These are phyloP conservation scores for Actinia equina DNA, from an alignment of 64 coral and sea anemone species.

Conservation along the genomic window DNA sequence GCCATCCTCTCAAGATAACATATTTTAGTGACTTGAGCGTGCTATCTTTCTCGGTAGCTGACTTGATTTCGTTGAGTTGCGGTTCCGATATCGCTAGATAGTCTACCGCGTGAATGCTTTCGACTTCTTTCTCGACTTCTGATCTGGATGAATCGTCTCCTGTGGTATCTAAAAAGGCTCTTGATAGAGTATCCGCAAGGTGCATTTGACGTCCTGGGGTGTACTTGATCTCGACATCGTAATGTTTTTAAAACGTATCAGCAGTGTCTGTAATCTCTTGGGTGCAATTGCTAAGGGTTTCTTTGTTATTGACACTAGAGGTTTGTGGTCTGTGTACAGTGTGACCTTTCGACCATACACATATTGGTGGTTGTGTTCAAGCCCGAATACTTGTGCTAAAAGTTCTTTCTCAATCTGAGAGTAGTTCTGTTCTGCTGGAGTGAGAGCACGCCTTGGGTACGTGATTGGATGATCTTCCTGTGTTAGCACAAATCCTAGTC, in stretches of 20 bases:
- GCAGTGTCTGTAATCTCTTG: slow-evolving; percentile 22
- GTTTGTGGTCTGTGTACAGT: slow-evolving; percentile 19
- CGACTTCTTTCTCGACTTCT: too few species aligned
- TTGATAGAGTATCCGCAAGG: slow-evolving; percentile 29
- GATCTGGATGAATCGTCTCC: too few species aligned
- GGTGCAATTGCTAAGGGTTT: slow-evolving; percentile 30
- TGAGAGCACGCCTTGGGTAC: slow-evolving; percentile 18
- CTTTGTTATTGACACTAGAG: slow-evolving; percentile 23
- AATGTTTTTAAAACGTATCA: neutral
- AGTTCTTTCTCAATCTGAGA: slow-evolving; percentile 36
- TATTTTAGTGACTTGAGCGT: too few species aligned
- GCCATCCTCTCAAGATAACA: too few species aligned
- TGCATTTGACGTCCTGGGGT: slow-evolving; percentile 22
- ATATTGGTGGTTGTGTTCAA: slow-evolving; percentile 41
- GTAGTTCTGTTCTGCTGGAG: slow-evolving; percentile 1
- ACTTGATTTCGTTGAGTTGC: too few species aligned
- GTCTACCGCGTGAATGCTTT: too few species aligned
- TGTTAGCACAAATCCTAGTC: slow-evolving; percentile 36
- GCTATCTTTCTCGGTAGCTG: too few species aligned
- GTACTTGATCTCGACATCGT: slow-evolving; percentile 20
- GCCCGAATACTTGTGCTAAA: slow-evolving; percentile 37
- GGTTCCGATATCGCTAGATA: too few species aligned
- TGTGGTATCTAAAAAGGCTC: slow-evolving; percentile 4
- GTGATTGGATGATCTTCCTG: slow-evolving; percentile 18
- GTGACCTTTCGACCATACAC: slow-evolving; percentile 38